Base-by-base conservation (phyloP, 1,140 invertebrate genomes). In the Drosophila tropicalis region DNA sequence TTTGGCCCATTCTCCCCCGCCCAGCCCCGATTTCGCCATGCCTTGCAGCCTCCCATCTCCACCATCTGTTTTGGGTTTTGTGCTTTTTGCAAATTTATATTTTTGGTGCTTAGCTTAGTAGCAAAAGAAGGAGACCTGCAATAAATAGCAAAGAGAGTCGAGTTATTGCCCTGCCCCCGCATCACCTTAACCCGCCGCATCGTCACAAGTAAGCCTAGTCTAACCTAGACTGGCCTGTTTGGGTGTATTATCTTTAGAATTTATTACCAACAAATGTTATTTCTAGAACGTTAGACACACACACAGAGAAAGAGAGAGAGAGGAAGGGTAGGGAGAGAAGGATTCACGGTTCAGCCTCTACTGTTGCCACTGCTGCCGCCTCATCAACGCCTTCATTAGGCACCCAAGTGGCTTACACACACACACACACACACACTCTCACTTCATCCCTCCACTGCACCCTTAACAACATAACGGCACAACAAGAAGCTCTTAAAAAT, bases 181-280 rank as follows among this genome's bases (percentile, higher is more conserved):
- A 62, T 58, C 62, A 32, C 51, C 60, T 47, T 44, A 17, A 17
- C 36, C 41, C 29, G 19, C 6, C 41, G 4, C 41, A 15, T n/a
- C 41, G 9, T 9, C 44, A 9, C 44, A 73, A 64, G 32, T 55
- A 63, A 62, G 47, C 58, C 70, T 47, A 64, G 78, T 68, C 71
- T 54, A 51, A 51, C 51, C 54, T 54, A 32, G 41, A 57, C 54
- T 67, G 44, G 60, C 47, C 47, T 72, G 74, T 67, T 83, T 87
- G 83, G 83, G 83, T 86, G 83, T 86, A 86, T 86, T 86, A 86
- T 86, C 83, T 86, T 87, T 86, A 82, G 83, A 86, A 86, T 86
- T 86, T 86, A 86, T 86, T 86, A 87, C 83, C 83, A 73, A 87
- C 83, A 86, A 86, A 86, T 86, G 83, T 86, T 86, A 86, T 86